These are phyloP conservation scores for Rhogogaster chlorosoma DNA, from an alignment of 2,888 invertebrate genomes.

Conservation along the genomic window DNA sequence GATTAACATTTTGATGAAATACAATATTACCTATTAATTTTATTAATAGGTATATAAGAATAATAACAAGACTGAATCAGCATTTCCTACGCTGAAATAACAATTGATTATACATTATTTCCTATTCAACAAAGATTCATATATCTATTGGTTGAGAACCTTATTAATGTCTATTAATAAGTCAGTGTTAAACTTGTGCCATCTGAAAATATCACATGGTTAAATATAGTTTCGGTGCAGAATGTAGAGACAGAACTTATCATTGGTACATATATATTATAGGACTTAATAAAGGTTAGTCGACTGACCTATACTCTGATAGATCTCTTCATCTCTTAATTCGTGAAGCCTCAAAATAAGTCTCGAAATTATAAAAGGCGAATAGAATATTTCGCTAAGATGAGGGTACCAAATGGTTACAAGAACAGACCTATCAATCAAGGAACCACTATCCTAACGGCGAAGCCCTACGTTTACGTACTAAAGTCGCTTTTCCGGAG, in stretches of 20 bases:
- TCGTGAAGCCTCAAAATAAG: background rate
- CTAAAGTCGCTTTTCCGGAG: conserved; percentile 86
- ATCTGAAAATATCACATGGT: conserved; percentile 39
- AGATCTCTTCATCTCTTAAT: background rate
- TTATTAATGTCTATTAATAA: conserved; percentile 32
- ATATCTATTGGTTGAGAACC: conserved; percentile 31
- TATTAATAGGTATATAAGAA: too few relatives aligned
- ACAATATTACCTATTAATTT: too few relatives aligned
- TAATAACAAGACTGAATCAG: too few relatives aligned
- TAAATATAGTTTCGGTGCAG: conserved; percentile 41
- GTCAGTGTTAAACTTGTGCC: conserved; percentile 19
- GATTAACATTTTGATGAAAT: background rate
- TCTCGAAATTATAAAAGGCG: background rate
- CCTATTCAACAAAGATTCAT: background rate
- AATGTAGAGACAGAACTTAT: conserved; percentile 35
- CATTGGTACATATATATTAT: conserved; percentile 31
- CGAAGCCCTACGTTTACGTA: conserved; percentile 88
- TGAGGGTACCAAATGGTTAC: conserved; percentile 69
- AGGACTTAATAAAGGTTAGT: conserved; percentile 17
- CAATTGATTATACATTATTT: background rate
- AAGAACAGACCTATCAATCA: conserved; percentile 80
- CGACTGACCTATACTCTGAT: background rate
- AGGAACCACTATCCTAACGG: conserved; percentile 85
- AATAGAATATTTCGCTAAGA: conserved; percentile 44
- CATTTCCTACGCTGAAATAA: background rate